Percentiles rank a stretch among this genome's conserved stretches.
These are phyloP conservation scores for Trichogramma pretiosum DNA, from an alignment of 1,140 invertebrate species.

Conservation along the genomic window DNA sequence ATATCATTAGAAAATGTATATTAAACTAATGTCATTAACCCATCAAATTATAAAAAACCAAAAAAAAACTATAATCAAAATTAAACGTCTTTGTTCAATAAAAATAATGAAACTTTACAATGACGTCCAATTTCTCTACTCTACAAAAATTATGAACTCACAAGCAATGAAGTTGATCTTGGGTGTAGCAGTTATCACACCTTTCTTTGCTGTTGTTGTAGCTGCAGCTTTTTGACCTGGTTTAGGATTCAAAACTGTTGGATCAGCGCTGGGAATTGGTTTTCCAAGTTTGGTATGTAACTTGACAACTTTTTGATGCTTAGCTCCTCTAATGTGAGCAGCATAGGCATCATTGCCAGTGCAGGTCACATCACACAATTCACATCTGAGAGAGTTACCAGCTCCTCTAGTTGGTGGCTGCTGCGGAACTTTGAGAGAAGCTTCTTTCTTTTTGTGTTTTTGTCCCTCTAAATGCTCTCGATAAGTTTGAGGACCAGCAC, in stretches of 20 bases:
- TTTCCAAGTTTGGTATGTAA: constrained; percentile 94
- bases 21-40: neutral
- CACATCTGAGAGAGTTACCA: constrained; percentile 69
- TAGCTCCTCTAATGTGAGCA: constrained; percentile 92
- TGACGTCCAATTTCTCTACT: too few species aligned
- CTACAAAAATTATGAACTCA: constrained; percentile 27
- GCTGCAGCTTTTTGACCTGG: constrained; percentile 37
- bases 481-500: constrained; percentile 92
- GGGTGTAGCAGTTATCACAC: constrained; percentile 60
- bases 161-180: constrained; percentile 86
- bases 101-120: too few species aligned
- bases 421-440: constrained; percentile 68
- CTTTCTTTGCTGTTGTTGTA: constrained; percentile 41
- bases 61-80: too few species aligned
- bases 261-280: constrained; percentile 90
- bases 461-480: constrained; percentile 95
- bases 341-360: constrained; percentile 96
- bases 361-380: constrained; percentile 95
- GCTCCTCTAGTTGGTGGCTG: constrained; percentile 47
- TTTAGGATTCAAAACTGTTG: constrained; percentile 63
- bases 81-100: too few species aligned
- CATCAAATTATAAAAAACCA: too few species aligned
- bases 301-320: constrained; percentile 96
- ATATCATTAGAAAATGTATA: neutral
- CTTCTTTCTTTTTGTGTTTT: constrained; percentile 98